Conservation (phyloP, 1,140 invertebrate species). For the Pygmarrhopalites habei region DNA sequence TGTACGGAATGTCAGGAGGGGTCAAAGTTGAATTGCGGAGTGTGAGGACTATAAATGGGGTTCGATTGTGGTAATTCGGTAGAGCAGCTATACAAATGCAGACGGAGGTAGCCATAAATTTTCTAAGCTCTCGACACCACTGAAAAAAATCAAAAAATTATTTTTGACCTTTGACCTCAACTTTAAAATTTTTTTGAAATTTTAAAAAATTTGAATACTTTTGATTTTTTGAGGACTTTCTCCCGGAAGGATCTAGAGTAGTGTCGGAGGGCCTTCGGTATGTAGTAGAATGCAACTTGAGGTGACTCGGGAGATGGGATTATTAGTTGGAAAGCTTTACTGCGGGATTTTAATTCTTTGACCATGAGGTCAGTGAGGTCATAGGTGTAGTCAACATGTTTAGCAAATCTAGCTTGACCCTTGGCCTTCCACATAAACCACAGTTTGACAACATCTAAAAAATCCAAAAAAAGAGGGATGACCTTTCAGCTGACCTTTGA, state of each 20-base stretch:
- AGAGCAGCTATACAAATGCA: not conserved
- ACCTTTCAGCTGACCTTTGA: not conserved
- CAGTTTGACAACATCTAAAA: conserved; percentile 51
- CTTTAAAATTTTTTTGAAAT: no score
- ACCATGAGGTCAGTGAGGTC: not conserved
- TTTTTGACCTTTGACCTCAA: no score
- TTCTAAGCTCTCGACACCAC: not conserved
- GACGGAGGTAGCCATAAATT: not conserved
- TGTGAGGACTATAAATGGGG: not conserved
- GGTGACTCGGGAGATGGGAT: not conserved
- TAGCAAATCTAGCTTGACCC: not conserved
- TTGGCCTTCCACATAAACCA: conserved; percentile 53
- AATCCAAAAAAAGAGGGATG: not conserved
- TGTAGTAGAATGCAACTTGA: conserved; percentile 4
- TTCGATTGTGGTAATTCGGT: not conserved
- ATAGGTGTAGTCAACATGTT: not conserved
- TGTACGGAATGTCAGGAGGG: not conserved
- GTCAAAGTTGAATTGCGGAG: not conserved
- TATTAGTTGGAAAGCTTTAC: not conserved
- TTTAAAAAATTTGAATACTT: no score
- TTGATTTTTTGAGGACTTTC: no score
- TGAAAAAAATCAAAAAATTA: no score
- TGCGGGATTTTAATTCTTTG: not conserved
- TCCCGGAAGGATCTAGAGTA: no score
- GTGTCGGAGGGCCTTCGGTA: conserved; percentile 3